These are phyloP conservation scores for Pyrrhosoma nymphula DNA, from an alignment of 2,888 invertebrate species.

Conservation along the genomic window DNA sequence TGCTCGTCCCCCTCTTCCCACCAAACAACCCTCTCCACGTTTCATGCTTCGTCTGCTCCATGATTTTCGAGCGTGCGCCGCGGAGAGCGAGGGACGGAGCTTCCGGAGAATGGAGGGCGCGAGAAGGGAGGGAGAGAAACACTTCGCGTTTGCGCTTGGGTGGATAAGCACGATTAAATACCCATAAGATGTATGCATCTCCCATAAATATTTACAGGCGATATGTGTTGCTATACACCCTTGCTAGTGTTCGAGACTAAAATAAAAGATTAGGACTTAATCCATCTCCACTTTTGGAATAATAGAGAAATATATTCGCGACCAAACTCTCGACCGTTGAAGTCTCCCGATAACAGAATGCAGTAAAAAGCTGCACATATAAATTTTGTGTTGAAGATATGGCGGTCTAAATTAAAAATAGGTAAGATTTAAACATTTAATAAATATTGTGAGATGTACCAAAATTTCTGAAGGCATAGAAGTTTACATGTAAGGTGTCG, in stretches of 20 bases:
- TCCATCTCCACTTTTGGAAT: no score
- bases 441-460: no score
- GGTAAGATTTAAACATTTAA: no score
- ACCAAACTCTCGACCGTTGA: neutral
- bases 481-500: no score
- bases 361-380: no score
- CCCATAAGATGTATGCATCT: neutral
- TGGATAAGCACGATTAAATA: neutral
- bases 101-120: neutral
- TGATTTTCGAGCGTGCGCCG: constrained; percentile 39
- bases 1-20: neutral
- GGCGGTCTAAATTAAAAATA: no score
- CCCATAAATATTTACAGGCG: neutral
- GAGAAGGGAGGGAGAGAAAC: neutral
- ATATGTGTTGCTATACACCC: neutral
- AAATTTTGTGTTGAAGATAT: no score
- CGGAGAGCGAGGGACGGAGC: neutral
- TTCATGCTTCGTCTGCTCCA: constrained; percentile 11
- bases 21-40: constrained; percentile 51
- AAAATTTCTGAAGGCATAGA: no score
- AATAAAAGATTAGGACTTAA: neutral
- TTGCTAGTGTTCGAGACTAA: neutral
- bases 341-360: neutral
- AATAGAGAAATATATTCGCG: no score
- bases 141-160: neutral